Percentiles rank a stretch among this genome's conserved stretches.
Evolutionary conservation across 2,113 vertebrate species (phyloP).

Genomic region (Anguilla rostrata): DNA sequence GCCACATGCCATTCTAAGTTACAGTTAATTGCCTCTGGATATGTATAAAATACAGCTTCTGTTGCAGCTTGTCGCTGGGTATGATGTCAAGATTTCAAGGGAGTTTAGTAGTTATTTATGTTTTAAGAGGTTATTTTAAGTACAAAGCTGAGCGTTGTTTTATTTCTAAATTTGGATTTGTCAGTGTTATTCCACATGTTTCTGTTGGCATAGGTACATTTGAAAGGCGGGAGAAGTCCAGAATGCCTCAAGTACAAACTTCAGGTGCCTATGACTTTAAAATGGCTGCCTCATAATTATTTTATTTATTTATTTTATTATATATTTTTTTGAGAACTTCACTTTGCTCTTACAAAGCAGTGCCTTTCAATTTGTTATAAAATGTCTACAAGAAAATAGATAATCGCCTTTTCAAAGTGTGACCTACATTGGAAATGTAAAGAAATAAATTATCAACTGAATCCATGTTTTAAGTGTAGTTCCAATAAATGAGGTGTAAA

Average conservation of each 20-base stretch:
- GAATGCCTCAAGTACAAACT: background rate
- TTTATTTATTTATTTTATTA: background rate
- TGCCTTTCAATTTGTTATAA: background rate
- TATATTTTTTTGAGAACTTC: background rate
- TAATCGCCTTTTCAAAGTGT: background rate
- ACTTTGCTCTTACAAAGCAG: background rate
- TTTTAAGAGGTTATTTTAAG: slow-evolving; percentile 10
- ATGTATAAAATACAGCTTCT: slow-evolving; percentile 4
- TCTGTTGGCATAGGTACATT: slow-evolving; percentile 15
- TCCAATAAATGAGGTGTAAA: background rate
- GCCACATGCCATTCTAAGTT: background rate
- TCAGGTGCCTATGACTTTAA: background rate
- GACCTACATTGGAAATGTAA: background rate
- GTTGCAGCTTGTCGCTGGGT: background rate
- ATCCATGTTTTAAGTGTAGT: background rate
- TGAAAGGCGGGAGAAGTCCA: background rate
- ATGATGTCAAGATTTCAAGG: slow-evolving; percentile 19
- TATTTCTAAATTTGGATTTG: slow-evolving; percentile 14
- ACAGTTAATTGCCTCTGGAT: background rate
- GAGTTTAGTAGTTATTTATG: background rate
- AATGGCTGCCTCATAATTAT: background rate
- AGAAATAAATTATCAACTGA: background rate
- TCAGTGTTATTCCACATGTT: slow-evolving; percentile 4
- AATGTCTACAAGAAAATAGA: background rate
- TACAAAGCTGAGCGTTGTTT: slow-evolving; percentile 4